Evolutionary conservation across 2,797 vertebrate genomes (phyloP), one percentile per base, ranked within the genome.

Genomic region (Eulemur mongoz): DNA sequence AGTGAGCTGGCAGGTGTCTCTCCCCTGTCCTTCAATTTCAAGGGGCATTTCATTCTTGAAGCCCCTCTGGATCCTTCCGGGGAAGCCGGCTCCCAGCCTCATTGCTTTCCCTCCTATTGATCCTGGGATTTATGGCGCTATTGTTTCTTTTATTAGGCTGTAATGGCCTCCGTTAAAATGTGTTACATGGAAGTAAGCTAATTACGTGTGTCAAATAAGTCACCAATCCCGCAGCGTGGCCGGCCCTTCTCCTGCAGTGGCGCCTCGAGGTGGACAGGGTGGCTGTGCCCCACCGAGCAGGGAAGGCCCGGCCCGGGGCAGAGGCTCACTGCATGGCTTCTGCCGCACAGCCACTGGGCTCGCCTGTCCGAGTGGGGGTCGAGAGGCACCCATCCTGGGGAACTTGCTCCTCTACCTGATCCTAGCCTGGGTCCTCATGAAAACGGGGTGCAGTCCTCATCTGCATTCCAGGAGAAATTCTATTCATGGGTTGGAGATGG

Each of bases 191-290:
- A 98, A 97, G 97, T 95, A 91, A 92, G 75, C 93, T 97, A 97
- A 98, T 98, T 97, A 97, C n/a, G 50, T 86, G 75, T 97, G 96
- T 97, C 97, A 73, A 94, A 94, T 97, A 96, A 97, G 95, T 97
- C 97, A 94, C 92, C 69, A 18, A 65, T 80, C 81, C 78, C 52
- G 43, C 65, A 67, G 82, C 25, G 5, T 7, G 20, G 69, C 38
- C 15, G 15, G 35, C 23, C n/a, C n/a, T 23, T 50, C 50, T 17
- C 35, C 78, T 3, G 17, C 25, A 35, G 73, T 65, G 84, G 81
- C 15, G 40, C 48, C 87, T 89, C 12, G 0, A 0, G 3, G 7
- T 23, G 20, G 75, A 81, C 52, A 32, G 17, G 40, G 23, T 3
- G n/a, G 27, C 32, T 18, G 32, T 15, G 13, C 35, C 48, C 70